Evolutionary conservation across 2,888 invertebrate species (phyloP).

Genomic region (Synanthedon vespiformis): DNA sequence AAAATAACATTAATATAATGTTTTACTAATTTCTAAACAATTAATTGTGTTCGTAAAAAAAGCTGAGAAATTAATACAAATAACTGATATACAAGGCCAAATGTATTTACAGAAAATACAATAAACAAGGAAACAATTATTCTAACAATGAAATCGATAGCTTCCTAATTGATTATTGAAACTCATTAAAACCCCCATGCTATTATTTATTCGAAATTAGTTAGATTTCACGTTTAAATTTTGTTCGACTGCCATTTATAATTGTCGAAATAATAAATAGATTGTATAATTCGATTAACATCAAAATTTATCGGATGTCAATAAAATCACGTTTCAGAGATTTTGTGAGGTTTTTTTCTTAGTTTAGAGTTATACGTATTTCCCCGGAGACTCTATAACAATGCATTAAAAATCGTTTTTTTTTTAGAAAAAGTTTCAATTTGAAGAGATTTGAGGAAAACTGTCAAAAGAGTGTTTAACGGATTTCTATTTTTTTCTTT

Average conservation of each 20-base stretch:
- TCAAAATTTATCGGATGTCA: not conserved
- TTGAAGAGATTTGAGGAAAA: not conserved
- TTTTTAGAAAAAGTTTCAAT: not conserved
- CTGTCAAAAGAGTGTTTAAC: not conserved
- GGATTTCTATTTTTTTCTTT: not conserved
- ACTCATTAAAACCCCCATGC: not conserved
- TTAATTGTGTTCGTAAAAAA: too few relatives aligned
- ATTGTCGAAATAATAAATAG: constrained; percentile 8
- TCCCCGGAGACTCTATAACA: not conserved
- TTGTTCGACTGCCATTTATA: not conserved
- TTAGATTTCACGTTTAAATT: not conserved
- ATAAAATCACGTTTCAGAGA: not conserved
- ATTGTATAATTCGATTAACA: constrained; percentile 5
- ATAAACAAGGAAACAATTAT: constrained; percentile 14
- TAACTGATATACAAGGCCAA: not conserved
- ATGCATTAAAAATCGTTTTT: not conserved
- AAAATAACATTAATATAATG: too few relatives aligned
- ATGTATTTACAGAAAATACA: not conserved
- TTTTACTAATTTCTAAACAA: too few relatives aligned
- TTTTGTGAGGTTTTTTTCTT: not conserved
- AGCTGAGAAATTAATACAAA: not conserved
- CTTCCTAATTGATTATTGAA: constrained; percentile 26
- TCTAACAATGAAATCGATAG: constrained; percentile 12
- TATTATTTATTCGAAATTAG: not conserved
- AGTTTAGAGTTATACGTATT: not conserved